Evolutionary conservation across 1,140 invertebrate species (phyloP).

Genomic region (Chymomyza costata): DNA sequence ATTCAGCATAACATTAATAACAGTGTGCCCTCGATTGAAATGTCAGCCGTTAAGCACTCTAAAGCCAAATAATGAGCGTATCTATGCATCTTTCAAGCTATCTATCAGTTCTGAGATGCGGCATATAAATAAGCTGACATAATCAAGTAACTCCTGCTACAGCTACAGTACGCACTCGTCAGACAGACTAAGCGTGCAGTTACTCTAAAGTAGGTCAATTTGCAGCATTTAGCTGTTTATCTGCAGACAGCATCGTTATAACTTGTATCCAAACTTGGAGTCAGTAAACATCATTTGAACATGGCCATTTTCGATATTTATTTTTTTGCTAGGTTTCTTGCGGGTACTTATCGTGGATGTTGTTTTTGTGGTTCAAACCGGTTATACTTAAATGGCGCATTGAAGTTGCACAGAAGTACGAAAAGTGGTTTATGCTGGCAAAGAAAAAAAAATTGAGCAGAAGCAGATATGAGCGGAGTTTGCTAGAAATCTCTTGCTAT

Average conservation of each 20-base stretch:
- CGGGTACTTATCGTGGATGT: slow-evolving; percentile 10
- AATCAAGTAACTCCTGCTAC: slow-evolving; percentile 34
- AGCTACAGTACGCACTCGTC: background rate
- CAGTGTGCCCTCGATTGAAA: slow-evolving; percentile 55
- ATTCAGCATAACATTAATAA: slow-evolving; percentile 46
- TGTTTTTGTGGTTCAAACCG: slow-evolving; percentile 38
- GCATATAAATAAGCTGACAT: slow-evolving; percentile 37
- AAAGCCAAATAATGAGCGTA: too few species aligned
- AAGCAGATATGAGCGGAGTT: too few species aligned
- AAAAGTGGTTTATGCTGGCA: slow-evolving; percentile 47
- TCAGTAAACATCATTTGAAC: slow-evolving; percentile 39
- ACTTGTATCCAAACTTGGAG: slow-evolving; percentile 38
- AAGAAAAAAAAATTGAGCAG: too few species aligned
- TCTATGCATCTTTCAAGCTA: too few species aligned
- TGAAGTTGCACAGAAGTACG: slow-evolving; percentile 33
- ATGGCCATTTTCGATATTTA: slow-evolving; percentile 29
- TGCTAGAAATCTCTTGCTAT: too few species aligned
- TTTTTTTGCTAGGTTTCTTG: too few species aligned
- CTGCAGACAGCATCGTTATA: slow-evolving; percentile 40
- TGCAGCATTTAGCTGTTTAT: slow-evolving; percentile 57
- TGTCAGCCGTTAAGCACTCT: too few species aligned
- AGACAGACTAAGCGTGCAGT: slow-evolving; percentile 1
- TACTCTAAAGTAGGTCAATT: slow-evolving; percentile 59
- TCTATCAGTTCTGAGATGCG: slow-evolving; percentile 24
- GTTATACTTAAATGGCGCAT: slow-evolving; percentile 41